Conservation (phyloP, 2,797 vertebrate genomes). For the Uromys caudimaculatus region DNA sequence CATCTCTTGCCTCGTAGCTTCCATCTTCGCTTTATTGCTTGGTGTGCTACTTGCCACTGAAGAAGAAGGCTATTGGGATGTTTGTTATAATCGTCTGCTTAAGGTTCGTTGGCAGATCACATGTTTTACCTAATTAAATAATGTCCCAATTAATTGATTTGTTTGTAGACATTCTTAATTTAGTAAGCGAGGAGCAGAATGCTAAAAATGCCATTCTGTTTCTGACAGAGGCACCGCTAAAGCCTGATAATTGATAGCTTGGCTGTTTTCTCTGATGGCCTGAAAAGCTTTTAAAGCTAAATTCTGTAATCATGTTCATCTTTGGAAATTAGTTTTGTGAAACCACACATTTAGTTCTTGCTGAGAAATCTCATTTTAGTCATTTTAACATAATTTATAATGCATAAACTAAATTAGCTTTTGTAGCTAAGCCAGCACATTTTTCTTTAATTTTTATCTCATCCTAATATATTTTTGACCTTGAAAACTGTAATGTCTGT, state of each 20-base stretch:
- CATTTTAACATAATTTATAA: conserved; percentile 90
- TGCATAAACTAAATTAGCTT: conserved; percentile 89
- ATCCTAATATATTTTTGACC: conserved; percentile 90
- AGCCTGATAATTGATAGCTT: conserved; percentile 88
- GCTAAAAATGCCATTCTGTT: conserved; percentile 88
- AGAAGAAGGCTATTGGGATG: conserved; percentile 56
- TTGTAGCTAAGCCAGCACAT: conserved; percentile 88
- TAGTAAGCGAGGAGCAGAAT: conserved; percentile 86
- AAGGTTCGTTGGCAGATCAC: conserved; percentile 82
- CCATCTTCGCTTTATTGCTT: conserved; percentile 22
- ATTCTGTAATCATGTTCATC: conserved; percentile 88
- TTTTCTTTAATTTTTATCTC: conserved; percentile 89
- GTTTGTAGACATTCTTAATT: conserved; percentile 89
- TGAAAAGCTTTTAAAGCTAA: conserved; percentile 89
- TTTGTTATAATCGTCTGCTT: conserved; percentile 80
- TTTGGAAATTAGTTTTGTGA: conserved; percentile 89
- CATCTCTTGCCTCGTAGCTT: conserved; percentile 56
- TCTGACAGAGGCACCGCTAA: conserved; percentile 85
- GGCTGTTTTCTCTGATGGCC: conserved; percentile 87
- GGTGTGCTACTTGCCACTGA: conserved; percentile 10
- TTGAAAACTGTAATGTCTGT: conserved; percentile 89
- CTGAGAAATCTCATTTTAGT: conserved; percentile 90
- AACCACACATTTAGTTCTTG: conserved; percentile 88
- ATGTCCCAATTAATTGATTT: conserved; percentile 87
- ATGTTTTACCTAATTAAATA: conserved; percentile 88